phyloP scores from a whole-genome alignment of 2,888 invertebrate genomes.

The Leptinotarsa juncta region DNA sequence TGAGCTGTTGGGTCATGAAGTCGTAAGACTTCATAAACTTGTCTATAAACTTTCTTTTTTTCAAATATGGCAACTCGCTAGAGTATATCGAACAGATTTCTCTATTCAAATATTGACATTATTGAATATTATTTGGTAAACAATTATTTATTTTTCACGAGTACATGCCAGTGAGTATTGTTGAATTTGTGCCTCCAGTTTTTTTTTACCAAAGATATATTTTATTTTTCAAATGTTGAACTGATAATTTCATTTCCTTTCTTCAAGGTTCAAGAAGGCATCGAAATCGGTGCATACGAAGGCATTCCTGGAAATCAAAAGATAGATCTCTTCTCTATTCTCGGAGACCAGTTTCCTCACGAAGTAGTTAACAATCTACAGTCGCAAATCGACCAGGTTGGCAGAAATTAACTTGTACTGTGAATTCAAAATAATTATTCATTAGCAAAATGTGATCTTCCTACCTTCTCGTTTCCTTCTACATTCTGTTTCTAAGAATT shows the following conservation, averaged over 20 bases:
- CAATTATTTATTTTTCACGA: no score
- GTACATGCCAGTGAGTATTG: no score
- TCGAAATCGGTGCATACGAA: conserved; percentile 87
- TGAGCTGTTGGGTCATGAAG: no score
- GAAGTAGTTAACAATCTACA: conserved; percentile 91
- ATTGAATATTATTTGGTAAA: no score
- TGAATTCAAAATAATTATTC: neutral
- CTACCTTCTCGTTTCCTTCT: neutral
- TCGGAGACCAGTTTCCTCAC: conserved; percentile 86
- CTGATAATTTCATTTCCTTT: neutral
- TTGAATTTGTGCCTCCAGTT: no score
- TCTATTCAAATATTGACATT: no score
- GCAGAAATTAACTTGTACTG: conserved; percentile 68
- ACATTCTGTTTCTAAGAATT: neutral
- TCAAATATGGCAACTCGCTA: no score
- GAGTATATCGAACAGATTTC: no score
- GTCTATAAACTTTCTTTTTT: no score
- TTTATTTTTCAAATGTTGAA: no score
- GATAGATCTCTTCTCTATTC: conserved; percentile 85
- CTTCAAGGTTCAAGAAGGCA: conserved; percentile 80
- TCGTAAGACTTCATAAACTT: no score
- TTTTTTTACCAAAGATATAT: no score
- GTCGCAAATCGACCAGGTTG: conserved; percentile 86
- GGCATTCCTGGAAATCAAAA: conserved; percentile 87
- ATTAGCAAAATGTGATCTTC: conserved; percentile 17